Evolutionary conservation across 1,140 invertebrate species (phyloP), one percentile per base, ranked within the genome.

Genomic region (Dinoponera quadriceps): DNA sequence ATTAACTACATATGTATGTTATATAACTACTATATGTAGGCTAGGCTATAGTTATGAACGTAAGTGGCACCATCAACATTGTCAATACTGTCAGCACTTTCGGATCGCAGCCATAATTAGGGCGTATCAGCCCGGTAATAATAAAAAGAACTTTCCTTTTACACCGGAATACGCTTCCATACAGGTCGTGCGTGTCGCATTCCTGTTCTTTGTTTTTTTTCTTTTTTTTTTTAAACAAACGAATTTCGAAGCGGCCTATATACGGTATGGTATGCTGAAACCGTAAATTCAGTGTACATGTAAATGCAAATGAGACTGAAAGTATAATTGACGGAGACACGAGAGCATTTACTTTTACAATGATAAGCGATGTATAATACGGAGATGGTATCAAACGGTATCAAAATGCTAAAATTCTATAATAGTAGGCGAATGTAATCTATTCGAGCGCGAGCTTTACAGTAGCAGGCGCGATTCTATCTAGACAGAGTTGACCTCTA

Each of bases 221-320:
- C 7, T 4, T 44, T 44, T 44, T 44, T 11, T 44, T 44, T 91
- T 89, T 69, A 89, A 85, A 90, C 72, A 89, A 90, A 93, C 82
- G 90, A 92, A 90, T 89, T 91, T 92, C 62, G 68, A 89, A 90
- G 89, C 88, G 90, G 90, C 91, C 91, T 93, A 44, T 44, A 44
- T 44, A 93, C 59, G 48, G 81, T 89, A 68, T 49, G 38, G 38
- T 44, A 91, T 92, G 89, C 82, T 89, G 85, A 88, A 89, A 90
- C 20, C 16, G 44, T n/a, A 88, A 84, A 85, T 92, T 82, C 90
- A 87, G 86, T 89, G 86, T 92, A 88, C 89, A 89, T 90, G 89
- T 88, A 89, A 83, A 88, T 91, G 90, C 90, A 84, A 90, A 90
- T 89, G 90, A 90, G 91, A 92, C 90, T 91, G 89, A 92, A 91